These are phyloP conservation scores for Pogoniulus pusillus DNA, from an alignment of 2,797 vertebrate genomes.

Conservation along the genomic window DNA sequence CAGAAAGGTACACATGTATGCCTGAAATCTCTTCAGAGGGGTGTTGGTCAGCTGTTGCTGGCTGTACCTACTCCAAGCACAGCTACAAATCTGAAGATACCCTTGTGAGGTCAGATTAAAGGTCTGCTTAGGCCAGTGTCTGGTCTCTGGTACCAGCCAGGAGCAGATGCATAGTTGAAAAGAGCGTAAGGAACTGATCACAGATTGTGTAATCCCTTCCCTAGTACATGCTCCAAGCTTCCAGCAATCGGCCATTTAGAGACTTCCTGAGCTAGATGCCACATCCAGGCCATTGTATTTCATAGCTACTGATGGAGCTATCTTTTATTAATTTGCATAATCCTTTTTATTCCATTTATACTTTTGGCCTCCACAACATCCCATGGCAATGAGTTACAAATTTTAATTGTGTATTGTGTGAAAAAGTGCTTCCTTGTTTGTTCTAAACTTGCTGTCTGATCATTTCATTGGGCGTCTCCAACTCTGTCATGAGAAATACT, in stretches of 20 bases:
- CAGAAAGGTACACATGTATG: not conserved
- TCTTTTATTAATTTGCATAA: not conserved
- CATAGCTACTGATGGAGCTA: not conserved
- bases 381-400: not conserved
- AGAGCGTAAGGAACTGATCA: fast-evolving
- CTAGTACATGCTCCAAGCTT: constrained; percentile 1
- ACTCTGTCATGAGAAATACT: not conserved
- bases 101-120: not conserved
- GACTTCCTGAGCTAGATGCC: constrained; percentile 22
- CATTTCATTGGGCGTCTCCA: not conserved
- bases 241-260: constrained; percentile 8
- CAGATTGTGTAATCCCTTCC: not conserved
- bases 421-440: constrained; percentile 35
- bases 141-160: not conserved
- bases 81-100: not conserved
- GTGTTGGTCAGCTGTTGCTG: not conserved
- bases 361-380: constrained; percentile 21
- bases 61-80: not conserved
- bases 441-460: constrained; percentile 1
- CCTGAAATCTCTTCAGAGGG: not conserved
- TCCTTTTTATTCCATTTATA: constrained; percentile 5
- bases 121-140: not conserved
- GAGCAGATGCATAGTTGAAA: not conserved
- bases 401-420: not conserved
- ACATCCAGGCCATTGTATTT: not conserved